Evolutionary conservation across 2,113 vertebrate genomes (phyloP), one percentile per base, ranked within the genome.

Genomic region (Hipposideros armiger): DNA sequence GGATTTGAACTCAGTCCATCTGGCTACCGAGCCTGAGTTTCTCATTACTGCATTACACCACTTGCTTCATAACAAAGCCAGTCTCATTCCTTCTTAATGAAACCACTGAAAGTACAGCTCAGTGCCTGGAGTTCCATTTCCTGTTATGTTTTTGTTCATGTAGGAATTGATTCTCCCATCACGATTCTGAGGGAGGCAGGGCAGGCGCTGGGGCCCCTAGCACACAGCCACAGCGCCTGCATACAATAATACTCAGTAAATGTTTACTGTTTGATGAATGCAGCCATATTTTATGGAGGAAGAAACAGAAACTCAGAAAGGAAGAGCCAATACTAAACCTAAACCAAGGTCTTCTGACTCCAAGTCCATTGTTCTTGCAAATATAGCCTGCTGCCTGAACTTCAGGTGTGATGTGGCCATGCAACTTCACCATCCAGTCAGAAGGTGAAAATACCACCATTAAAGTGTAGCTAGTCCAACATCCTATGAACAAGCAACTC

Each of bases 61-160:
- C n/a, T 70, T 80, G 36, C 81, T 94, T 87, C 36, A 2, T 47
- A 64, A 77, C 47, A 36, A 40, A 87, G 50, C 78, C 56, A 60
- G 78, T 84, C 83, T 80, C 88, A 42, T 92, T 73, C 96, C 69
- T 62, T 92, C 36, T 83, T 95, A 90, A 74, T 74, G n/a, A 95
- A 82, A 73, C 93, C 81, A 11, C 47, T 32, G 30, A 26, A 92
- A 28, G 70, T 62, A 50, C 50, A 26, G 5, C 15, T 30, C 20
- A 5, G 87, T 13, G 16, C 50, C 84, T 64, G 32, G 87, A 50
- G 72, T 70, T 87, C 45, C 74, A 52, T 90, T 93, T 94, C 81
- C 70, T 60, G 10, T 32, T 87, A 30, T 24, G 40, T 74, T 87
- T 97, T 45, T 84, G 52, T 50, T 66, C 76, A 16, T 40, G 73